Percentiles rank a stretch among this genome's conserved stretches.
Evolutionary conservation across 2,113 vertebrate genomes (phyloP).

Genomic region (Myocastor coypus): DNA sequence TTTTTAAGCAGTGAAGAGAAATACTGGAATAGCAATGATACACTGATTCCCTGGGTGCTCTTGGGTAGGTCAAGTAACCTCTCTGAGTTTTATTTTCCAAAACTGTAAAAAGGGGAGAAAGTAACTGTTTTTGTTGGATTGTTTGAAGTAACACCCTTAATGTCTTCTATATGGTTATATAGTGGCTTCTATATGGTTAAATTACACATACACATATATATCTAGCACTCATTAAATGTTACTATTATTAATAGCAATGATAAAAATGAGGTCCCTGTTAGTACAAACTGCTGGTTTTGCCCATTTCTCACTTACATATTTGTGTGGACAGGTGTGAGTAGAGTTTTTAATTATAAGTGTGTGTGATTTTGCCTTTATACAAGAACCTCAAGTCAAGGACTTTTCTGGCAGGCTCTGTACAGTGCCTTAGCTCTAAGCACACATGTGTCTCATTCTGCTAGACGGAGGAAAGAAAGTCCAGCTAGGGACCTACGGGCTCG

Average conservation of each 20-base stretch:
- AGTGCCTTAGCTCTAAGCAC: neutral
- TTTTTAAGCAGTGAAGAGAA: neutral
- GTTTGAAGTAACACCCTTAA: neutral
- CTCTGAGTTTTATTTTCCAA: constrained; percentile 37
- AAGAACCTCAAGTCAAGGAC: constrained; percentile 17
- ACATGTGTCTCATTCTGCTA: neutral
- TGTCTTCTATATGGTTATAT: neutral
- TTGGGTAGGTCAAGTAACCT: neutral
- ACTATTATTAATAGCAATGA: neutral
- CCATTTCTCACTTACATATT: neutral
- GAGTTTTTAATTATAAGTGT: neutral
- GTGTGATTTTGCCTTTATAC: neutral
- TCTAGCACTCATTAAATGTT: neutral
- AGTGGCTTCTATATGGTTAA: neutral
- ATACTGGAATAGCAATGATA: neutral
- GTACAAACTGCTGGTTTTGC: neutral
- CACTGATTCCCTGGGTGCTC: neutral
- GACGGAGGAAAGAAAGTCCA: neutral
- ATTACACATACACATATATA: neutral
- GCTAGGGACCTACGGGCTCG: neutral
- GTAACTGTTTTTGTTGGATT: neutral
- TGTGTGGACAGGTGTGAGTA: neutral
- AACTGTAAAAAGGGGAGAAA: neutral
- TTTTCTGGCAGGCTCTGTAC: neutral
- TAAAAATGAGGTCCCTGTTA: neutral